A percentile compares a stretch with the other conserved stretches of the same genome.
These are phyloP conservation scores for Netelia melanura DNA, from an alignment of 2,888 invertebrate genomes.

Conservation along the genomic window DNA sequence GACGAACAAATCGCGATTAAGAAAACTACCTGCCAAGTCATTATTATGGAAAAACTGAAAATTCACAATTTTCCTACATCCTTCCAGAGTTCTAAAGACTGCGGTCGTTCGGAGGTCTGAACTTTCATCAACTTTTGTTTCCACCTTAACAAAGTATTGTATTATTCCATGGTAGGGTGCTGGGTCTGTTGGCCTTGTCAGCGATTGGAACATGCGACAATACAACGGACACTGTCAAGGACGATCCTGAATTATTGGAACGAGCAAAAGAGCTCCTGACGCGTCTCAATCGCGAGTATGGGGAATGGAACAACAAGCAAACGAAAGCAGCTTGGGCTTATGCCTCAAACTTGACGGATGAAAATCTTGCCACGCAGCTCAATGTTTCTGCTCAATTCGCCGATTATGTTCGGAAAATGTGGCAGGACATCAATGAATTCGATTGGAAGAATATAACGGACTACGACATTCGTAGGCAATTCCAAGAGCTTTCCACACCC, in stretches of 20 bases:
- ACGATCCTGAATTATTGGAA: constrained; percentile 79
- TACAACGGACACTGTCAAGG: constrained; percentile 26
- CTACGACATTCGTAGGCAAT: constrained; percentile 90
- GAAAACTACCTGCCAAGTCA: too few relatives aligned
- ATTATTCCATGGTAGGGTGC: constrained; percentile 9
- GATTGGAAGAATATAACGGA: constrained; percentile 91
- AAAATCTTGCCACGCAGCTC: constrained; percentile 88
- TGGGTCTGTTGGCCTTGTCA: constrained; percentile 57
- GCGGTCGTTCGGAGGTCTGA: too few relatives aligned
- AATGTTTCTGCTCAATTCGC: constrained; percentile 84
- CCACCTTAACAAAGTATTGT: background rate
- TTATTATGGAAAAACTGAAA: background rate
- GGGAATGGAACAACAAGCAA: constrained; percentile 87
- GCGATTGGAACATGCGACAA: constrained; percentile 34
- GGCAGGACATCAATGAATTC: constrained; percentile 89
- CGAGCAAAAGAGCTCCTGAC: constrained; percentile 88
- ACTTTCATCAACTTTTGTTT: background rate
- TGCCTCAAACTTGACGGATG: constrained; percentile 91
- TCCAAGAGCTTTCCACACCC: constrained; percentile 90
- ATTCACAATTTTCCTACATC: too few relatives aligned
- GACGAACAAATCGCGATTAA: too few relatives aligned
- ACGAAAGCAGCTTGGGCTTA: constrained; percentile 90
- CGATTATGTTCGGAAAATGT: constrained; percentile 88
- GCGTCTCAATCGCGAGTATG: constrained; percentile 88
- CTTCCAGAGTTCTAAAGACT: too few relatives aligned